A percentile compares a stretch with the other conserved stretches of the same genome.
These are phyloP conservation scores for Ichneumoninae sp. DNA, from an alignment of 2,888 invertebrate species.

Conservation along the genomic window DNA sequence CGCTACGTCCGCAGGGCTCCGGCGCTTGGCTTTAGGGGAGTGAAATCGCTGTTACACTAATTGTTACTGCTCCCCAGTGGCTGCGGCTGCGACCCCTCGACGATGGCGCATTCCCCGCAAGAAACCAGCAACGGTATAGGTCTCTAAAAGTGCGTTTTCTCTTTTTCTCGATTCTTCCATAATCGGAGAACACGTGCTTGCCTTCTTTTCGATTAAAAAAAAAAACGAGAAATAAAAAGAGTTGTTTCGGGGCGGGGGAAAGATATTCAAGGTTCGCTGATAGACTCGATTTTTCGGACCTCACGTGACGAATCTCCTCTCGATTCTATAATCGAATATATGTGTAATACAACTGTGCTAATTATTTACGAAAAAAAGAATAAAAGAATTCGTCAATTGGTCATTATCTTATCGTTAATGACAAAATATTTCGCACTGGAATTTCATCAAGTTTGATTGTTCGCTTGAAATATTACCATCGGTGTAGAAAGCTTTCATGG, in stretches of 20 bases:
- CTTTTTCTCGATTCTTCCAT: slow-evolving; percentile 45
- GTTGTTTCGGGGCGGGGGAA: background rate
- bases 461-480: background rate
- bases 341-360: background rate
- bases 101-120: slow-evolving; percentile 57
- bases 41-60: slow-evolving; percentile 79
- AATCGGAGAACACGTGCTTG: slow-evolving; percentile 54
- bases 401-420: background rate
- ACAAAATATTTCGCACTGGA: background rate
- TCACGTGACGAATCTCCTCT: slow-evolving; percentile 46
- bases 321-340: slow-evolving; percentile 14
- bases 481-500: slow-evolving; percentile 1
- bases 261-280: slow-evolving; percentile 18
- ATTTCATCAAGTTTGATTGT: background rate
- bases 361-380: slow-evolving; percentile 12
- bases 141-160: slow-evolving; percentile 25
- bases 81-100: slow-evolving; percentile 51
- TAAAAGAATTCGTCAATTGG: slow-evolving; percentile 11
- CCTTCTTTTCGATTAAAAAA: slow-evolving; percentile 13
- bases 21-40: slow-evolving; percentile 62
- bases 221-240: background rate
- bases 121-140: slow-evolving; percentile 31
- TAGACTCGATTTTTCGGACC: slow-evolving; percentile 42
- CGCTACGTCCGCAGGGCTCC: slow-evolving; percentile 39
- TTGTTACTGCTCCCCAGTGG: slow-evolving; percentile 73